A percentile compares a stretch with the other conserved stretches of the same genome.
phyloP scores from a whole-genome alignment of 2,113 vertebrate genomes.

The Tricholaema leucomelas region DNA sequence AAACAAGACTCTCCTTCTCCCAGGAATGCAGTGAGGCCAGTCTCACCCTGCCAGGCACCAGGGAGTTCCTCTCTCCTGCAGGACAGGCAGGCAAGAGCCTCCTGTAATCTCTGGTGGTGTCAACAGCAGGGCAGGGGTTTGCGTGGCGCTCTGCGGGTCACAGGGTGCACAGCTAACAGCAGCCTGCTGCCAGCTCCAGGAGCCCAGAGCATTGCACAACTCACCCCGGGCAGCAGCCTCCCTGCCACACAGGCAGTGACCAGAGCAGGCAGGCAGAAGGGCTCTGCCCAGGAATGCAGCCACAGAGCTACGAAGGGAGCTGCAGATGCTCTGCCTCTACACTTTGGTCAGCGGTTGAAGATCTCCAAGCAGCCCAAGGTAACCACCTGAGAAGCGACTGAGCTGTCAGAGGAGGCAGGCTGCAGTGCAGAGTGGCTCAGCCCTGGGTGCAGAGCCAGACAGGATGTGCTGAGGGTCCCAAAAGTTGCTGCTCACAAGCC shows the following conservation, averaged over 20 bases:
- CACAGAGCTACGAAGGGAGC: not conserved
- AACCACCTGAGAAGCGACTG: not conserved
- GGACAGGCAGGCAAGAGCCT: not conserved
- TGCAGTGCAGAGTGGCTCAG: fast-evolving
- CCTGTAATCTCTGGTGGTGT: not conserved
- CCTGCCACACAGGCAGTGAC: not conserved
- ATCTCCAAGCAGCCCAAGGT: not conserved
- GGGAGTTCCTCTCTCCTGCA: not conserved
- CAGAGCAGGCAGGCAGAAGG: not conserved
- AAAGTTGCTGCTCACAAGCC: not conserved
- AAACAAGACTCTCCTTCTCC: not conserved
- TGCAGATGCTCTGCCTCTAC: not conserved
- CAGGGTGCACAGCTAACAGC: fast-evolving
- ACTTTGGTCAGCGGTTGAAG: not conserved
- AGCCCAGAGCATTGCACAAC: not conserved
- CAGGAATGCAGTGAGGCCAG: conserved; percentile 23
- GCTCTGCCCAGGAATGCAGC: not conserved
- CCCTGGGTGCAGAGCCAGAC: not conserved
- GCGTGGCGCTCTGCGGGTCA: not conserved
- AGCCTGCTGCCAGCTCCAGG: not conserved
- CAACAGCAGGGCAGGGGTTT: not conserved
- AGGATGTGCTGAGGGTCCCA: not conserved
- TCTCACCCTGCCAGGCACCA: fast-evolving
- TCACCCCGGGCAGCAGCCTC: not conserved
- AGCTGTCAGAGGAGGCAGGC: not conserved